A percentile compares a stretch with the other conserved stretches of the same genome.
Evolutionary conservation across 2,113 vertebrate species (phyloP).

Genomic region (Fregetta grallaria): DNA sequence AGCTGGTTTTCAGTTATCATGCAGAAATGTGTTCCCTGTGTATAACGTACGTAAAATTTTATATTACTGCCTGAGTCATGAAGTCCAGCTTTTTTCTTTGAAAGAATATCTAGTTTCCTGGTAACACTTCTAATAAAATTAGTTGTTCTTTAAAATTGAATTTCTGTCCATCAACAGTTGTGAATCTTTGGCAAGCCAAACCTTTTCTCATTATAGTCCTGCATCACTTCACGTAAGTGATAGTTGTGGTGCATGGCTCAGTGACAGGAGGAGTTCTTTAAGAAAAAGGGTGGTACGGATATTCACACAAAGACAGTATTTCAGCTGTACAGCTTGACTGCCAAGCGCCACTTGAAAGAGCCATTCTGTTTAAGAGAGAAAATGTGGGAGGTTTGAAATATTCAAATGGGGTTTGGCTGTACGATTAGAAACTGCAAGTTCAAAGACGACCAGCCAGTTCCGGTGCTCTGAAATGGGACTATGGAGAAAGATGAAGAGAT

Average conservation of each 20-base stretch:
- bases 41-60: neutral
- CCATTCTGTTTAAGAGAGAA: neutral
- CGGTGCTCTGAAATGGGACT: neutral
- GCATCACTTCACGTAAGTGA: neutral
- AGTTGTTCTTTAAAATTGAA: neutral
- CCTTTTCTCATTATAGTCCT: neutral
- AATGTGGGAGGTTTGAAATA: slow-evolving; percentile 9
- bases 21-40: neutral
- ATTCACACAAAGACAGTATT: neutral
- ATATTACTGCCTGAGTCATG: neutral
- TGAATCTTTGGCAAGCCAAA: neutral
- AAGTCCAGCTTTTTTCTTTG: neutral
- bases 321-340: neutral
- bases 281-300: neutral
- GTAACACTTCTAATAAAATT: neutral
- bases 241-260: neutral
- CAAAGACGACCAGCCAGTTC: neutral
- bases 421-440: neutral
- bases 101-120: neutral
- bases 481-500: neutral
- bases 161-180: neutral
- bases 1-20: neutral
- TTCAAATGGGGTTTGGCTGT: neutral
- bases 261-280: neutral
- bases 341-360: slow-evolving; percentile 33